Percentiles rank a stretch among this genome's conserved stretches.
phyloP scores from a whole-genome alignment of 2,888 invertebrate species.

The Punctoribates punctum region DNA sequence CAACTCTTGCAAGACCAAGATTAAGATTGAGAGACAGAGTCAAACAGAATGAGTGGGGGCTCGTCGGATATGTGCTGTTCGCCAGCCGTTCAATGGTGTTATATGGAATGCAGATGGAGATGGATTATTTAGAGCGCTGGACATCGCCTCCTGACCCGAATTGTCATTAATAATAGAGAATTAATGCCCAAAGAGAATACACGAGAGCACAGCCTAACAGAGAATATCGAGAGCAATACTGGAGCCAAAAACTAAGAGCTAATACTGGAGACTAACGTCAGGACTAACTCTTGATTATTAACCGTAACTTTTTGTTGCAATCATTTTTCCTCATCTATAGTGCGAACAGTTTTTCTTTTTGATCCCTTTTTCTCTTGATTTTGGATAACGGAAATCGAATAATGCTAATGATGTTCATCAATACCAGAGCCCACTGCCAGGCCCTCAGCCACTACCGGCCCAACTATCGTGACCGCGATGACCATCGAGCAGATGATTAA shows the following conservation, averaged over 20 bases:
- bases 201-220: background rate
- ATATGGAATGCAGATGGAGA: constrained; percentile 20
- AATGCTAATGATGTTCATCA: constrained; percentile 36
- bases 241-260: background rate
- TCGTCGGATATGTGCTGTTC: background rate
- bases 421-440: background rate
- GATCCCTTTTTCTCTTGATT: constrained; percentile 15
- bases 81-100: background rate
- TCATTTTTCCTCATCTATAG: background rate
- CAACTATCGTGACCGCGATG: constrained; percentile 21
- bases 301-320: constrained; percentile 22
- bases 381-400: constrained; percentile 27
- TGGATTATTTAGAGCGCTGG: constrained; percentile 31
- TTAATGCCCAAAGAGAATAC: constrained; percentile 28
- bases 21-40: constrained; percentile 20
- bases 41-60: background rate
- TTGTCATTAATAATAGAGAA: constrained; percentile 35
- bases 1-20: background rate
- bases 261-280: background rate
- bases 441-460: background rate
- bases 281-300: constrained; percentile 13
- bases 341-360: constrained; percentile 25
- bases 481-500: constrained; percentile 36
- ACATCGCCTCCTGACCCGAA: constrained; percentile 28
- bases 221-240: background rate